Evolutionary conservation across 2,797 vertebrate genomes (phyloP).

Genomic region (Chelidonichthys spinosus): DNA sequence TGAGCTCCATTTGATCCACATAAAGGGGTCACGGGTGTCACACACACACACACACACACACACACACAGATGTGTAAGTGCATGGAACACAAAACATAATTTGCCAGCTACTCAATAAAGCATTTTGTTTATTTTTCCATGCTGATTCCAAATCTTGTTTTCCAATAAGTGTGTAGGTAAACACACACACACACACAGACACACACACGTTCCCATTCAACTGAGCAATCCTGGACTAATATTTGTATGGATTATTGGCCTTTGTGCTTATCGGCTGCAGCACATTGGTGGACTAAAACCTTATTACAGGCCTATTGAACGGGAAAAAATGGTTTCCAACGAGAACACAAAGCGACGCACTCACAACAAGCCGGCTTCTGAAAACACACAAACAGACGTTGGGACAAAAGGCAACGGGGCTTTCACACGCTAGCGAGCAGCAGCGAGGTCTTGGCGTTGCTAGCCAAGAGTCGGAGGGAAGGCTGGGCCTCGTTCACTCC

Average conservation of each 20-base stretch:
- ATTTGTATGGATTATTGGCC: conserved; percentile 79
- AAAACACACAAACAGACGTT: conserved; percentile 51
- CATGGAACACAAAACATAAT: conserved; percentile 21
- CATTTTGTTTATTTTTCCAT: conserved; percentile 57
- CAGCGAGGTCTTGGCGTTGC: conserved; percentile 27
- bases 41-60: neutral
- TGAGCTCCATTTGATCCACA: conserved; percentile 35
- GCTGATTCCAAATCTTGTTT: conserved; percentile 69
- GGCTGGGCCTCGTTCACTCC: conserved; percentile 54
- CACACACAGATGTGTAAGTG: neutral
- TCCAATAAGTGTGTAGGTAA: conserved; percentile 50
- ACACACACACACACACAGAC: conserved; percentile 41
- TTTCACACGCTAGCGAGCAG: conserved; percentile 24
- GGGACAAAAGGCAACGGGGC: conserved; percentile 40
- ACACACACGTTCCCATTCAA: conserved; percentile 49
- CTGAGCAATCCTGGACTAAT: conserved; percentile 74
- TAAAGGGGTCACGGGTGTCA: conserved; percentile 52
- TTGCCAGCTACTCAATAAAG: conserved; percentile 49
- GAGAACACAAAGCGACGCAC: conserved; percentile 43
- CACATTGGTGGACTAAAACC: conserved; percentile 74
- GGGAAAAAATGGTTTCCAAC: conserved; percentile 53
- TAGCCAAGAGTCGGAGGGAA: conserved; percentile 30
- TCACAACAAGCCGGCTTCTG: conserved; percentile 25
- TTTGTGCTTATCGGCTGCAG: conserved; percentile 76
- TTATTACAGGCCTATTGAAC: conserved; percentile 75